Evolutionary conservation across 2,888 invertebrate species (phyloP).

Genomic region (Sarcophaga rosellei): DNA sequence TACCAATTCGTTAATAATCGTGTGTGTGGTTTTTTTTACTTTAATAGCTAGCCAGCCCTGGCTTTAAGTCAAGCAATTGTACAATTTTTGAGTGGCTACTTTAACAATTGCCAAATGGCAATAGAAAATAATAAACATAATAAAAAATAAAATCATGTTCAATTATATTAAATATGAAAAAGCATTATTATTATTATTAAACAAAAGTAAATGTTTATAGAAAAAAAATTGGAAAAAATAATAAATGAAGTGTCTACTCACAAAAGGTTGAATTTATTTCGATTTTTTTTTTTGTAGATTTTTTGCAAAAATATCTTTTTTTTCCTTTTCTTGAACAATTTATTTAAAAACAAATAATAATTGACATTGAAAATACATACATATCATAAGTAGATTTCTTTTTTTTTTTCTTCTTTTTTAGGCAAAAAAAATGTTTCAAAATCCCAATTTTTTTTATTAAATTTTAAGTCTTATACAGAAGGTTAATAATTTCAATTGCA

Average conservation of each 20-base stretch:
- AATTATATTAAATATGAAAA: background rate
- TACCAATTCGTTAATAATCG: background rate
- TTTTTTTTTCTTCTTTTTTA: background rate
- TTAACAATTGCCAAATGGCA: background rate
- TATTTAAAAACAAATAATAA: constrained; percentile 12
- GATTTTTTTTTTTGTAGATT: background rate
- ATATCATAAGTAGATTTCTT: constrained; percentile 28
- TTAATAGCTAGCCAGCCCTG: background rate
- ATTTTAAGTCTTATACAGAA: constrained; percentile 9
- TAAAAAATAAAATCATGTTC: background rate
- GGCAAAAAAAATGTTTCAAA: background rate
- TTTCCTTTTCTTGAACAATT: background rate
- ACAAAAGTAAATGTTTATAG: constrained; percentile 4
- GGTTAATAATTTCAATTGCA: constrained; percentile 18
- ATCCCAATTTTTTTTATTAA: background rate
- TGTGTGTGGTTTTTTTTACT: background rate
- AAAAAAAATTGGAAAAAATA: constrained; percentile 20
- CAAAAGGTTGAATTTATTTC: background rate
- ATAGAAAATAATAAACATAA: background rate
- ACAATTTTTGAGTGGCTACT: background rate
- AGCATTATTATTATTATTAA: background rate
- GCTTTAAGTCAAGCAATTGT: background rate
- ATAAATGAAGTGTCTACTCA: constrained; percentile 38
- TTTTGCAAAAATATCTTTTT: background rate
- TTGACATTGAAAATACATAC: constrained; percentile 57